Base-by-base conservation (phyloP, 2,113 vertebrate species). In the Paratilapia polleni region DNA sequence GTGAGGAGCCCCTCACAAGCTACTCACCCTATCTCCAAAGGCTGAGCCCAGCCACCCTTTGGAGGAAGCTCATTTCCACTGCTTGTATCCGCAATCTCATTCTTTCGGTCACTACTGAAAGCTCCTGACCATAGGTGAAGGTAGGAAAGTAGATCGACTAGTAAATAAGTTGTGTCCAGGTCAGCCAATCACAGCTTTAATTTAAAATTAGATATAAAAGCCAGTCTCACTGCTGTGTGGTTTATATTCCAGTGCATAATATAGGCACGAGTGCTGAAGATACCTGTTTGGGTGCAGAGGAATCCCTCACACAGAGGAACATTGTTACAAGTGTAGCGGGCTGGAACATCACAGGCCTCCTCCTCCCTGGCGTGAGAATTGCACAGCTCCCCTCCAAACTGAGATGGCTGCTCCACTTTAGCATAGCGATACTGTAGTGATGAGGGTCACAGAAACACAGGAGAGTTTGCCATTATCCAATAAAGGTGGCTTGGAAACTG, bases 261-360 rank as follows among this genome's bases (percentile, higher is more conserved):
- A 31, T 31, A 31, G 6, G 2, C n/a, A 24, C n/a, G 17, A 47
- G 4, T 34, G 41, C 10, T n/a, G 49, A 11, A 20, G 7, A 22
- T 86, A 98, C 98, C 98, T 96, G 98, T 98, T 34, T 93, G 88
- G 26, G 85, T 91, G 82, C 98, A 99, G 31, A 96, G 83, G 52
- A 98, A 98, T 4, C 97, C 98, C 66, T 98, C 97, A 83, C 98
- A 99, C 6, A 90, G 70, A 19, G 95, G 96, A 63, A 93, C 90
- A 31, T 15, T 97, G 91, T 95, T 90, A 91, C 97, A 99, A 1
- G 92, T 94, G 77, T 91, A 94, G 77, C 41, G 95, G 15, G 86
- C 76, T 17, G 58, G 87, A 19, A 96, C 93, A 1, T 61, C 88
- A 61, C 98, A 99, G 26, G 90, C 76, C 89, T 99, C 96, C 1